Conservation (phyloP, 2,113 vertebrate species). For the Pelecanus crispus region DNA sequence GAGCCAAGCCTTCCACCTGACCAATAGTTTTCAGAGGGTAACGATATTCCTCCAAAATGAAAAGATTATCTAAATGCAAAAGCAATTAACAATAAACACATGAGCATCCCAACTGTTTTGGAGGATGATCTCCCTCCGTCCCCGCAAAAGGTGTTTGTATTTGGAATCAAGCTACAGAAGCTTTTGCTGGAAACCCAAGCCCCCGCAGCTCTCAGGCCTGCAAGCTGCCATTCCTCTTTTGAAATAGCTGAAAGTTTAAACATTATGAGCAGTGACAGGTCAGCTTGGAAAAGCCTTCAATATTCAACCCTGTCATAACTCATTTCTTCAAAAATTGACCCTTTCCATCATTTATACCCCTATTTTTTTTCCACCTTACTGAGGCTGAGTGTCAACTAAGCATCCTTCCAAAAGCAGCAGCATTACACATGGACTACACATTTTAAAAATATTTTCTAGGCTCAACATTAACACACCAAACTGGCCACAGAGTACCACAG, state of each 20-base stretch:
- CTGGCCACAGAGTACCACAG: neutral
- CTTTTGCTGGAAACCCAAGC: neutral
- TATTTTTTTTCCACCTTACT: neutral
- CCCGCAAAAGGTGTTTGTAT: neutral
- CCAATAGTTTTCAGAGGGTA: neutral
- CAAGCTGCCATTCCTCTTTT: neutral
- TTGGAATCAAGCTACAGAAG: neutral
- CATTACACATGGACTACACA: fast-evolving
- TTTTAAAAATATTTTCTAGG: neutral
- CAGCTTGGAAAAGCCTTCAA: neutral
- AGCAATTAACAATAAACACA: neutral
- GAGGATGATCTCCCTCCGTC: neutral
- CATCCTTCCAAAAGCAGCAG: neutral
- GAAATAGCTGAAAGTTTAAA: neutral
- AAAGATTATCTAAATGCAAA: neutral
- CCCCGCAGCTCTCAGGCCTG: neutral
- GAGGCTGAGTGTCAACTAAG: neutral
- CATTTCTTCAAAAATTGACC: neutral
- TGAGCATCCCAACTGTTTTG: fast-evolving
- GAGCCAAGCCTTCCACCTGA: neutral
- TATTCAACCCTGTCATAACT: neutral
- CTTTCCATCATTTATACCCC: neutral
- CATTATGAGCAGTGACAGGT: neutral
- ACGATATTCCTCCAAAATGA: neutral
- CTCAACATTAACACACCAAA: neutral